Base-by-base conservation (phyloP, 2,888 invertebrate species). In the Perizoma flavofasciatum region DNA sequence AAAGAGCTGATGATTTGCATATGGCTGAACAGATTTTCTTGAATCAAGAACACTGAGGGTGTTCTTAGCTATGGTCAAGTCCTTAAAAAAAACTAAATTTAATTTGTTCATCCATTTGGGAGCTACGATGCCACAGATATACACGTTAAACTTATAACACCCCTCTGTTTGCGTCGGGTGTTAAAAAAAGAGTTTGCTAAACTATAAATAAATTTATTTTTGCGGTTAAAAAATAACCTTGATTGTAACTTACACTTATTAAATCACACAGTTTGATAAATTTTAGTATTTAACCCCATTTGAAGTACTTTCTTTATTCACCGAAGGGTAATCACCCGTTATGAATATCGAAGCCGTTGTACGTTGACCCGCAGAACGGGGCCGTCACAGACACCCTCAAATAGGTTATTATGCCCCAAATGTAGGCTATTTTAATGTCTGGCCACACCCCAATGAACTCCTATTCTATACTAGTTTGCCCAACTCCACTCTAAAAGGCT, bases 311-410 rank as follows among this genome's bases (percentile, higher is more conserved):
- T 54, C 45, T 40, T 37, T 54, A 48, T 55, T 55, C 45, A 61
- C 53, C 54, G 59, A 65, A 66, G 63, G 61, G 66, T 72, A 69
- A 71, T 65, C 59, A 67, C 59, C 65, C 61, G 66, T 65, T 71
- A 52, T 66, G 57, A 64, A 69, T 67, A 68, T 72, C 61, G 67
- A 69, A 72, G 68, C 64, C 70, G 63, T 57, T n/a, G n/a, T n/a
- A n/a, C n/a, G n/a, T n/a, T 72, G 79, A 78, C 77, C 81, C 69
- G 68, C 45, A 55, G 63, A 82, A 75, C 70, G 75, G 60, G 80
- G 78, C 69, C 78, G 79, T 72, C 73, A 79, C 68, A 79, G 73
- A 78, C 79, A 77, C 73, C 76, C 69, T 66, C 59, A 72, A 75
- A 76, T 72, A 75, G 69, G n/a, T n/a, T n/a, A n/a, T 73, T 73